phyloP scores from a whole-genome alignment of 2,797 vertebrate species.

The Cygnus olor region DNA sequence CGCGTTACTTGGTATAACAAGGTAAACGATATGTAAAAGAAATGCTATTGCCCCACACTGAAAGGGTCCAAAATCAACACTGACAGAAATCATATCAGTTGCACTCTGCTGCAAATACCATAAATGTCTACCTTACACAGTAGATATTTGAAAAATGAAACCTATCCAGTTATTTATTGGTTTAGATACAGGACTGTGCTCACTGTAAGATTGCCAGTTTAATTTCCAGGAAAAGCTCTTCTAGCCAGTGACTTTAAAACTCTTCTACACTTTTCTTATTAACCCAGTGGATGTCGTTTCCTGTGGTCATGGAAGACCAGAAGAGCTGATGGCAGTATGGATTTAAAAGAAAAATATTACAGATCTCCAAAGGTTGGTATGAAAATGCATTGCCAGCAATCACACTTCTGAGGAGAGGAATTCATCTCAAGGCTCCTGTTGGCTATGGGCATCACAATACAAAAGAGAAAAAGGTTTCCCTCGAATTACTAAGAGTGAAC shows the following conservation, averaged over 20 bases:
- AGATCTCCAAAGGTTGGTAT: not conserved
- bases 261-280: not conserved
- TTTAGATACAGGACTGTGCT: not conserved
- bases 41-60: no score
- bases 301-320: not conserved
- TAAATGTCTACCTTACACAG: not conserved
- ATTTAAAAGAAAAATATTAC: not conserved
- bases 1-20: not conserved
- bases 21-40: not conserved
- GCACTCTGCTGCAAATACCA: not conserved
- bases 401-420: not conserved
- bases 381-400: not conserved
- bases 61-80: not conserved
- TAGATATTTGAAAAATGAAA: not conserved
- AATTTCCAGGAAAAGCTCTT: not conserved
- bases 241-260: not conserved
- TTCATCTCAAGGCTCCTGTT: not conserved
- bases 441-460: not conserved
- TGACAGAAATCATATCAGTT: not conserved
- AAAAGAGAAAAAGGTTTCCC: not conserved
- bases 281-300: not conserved
- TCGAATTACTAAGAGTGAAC: fast-evolving
- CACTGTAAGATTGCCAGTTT: not conserved
- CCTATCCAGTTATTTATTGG: not conserved
- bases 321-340: not conserved